Evolutionary conservation across 2,888 invertebrate species (phyloP), one percentile per base, ranked within the genome.

Genomic region (Slavum lentiscoides): DNA sequence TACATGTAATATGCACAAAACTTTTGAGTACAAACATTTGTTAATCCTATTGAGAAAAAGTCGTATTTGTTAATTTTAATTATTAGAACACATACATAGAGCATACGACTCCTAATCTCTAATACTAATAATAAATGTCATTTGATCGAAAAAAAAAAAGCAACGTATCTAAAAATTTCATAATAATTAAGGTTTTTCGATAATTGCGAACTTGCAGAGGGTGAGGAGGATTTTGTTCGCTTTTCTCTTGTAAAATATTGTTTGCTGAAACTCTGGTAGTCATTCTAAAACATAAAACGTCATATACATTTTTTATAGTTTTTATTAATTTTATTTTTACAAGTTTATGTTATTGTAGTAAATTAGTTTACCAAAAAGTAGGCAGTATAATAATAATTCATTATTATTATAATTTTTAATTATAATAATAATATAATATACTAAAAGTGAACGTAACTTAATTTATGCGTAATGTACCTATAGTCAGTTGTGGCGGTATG

Each of bases 11-110:
- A 80, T 66, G 80, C 58, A 66, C 70, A 80, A 72, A 64, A 69
- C 39, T 70, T 62, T 70, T 55, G 43, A 72, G 72, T 72, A 80
- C 64, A 66, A 72, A 80, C 39, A 80, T 80, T 49, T 64, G 43
- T 80, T 80, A 80, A 66, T 55, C 70, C 72, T 80, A 80, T 80
- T 80, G 80, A 80, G 64, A 72, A 64, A 80, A 70, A 80, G 62
- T 58, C 66, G 43, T 72, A 64, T 55, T 72, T 80, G 64, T 64
- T 64, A 72, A 64, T 80, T 80, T 58, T 72, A 66, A 72, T 58
- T 72, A 72, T 58, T 72, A 66, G 80, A 80, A 72, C 80, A 80
- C 80, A 80, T 80, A 80, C 72, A 72, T 43, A 72, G 49, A 49
- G 53, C 80, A 72, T 80, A 64, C 19, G 21, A 80, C 49, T 13